Evolutionary conservation across 2,797 vertebrate species (phyloP).

Genomic region (Dallia pectoralis): DNA sequence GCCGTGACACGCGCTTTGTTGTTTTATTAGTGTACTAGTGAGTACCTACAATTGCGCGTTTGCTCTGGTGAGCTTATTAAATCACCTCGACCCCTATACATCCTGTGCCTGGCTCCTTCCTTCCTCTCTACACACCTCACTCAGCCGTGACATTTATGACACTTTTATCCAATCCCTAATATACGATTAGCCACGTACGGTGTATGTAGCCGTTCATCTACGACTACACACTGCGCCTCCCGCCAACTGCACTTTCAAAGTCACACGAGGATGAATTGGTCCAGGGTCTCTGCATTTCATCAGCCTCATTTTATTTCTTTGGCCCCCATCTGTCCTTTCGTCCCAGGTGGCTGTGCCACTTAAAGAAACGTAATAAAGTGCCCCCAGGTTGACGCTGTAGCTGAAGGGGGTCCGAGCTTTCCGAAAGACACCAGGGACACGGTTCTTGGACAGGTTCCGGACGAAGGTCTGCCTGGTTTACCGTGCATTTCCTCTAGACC

Average conservation of each 20-base stretch:
- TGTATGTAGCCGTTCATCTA: too few relatives aligned
- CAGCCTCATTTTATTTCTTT: conserved; percentile 19
- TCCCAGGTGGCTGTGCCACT: conserved; percentile 8
- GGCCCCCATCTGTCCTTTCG: conserved; percentile 2
- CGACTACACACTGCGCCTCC: too few relatives aligned
- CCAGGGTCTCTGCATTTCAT: neutral
- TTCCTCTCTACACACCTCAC: too few relatives aligned
- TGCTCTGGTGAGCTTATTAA: too few relatives aligned
- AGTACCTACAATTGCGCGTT: too few relatives aligned
- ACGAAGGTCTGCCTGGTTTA: conserved; percentile 38
- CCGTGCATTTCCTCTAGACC: conserved; percentile 33
- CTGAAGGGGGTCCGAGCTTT: conserved; percentile 22
- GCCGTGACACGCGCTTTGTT: too few relatives aligned
- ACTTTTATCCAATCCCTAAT: too few relatives aligned
- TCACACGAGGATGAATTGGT: neutral
- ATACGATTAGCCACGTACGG: too few relatives aligned
- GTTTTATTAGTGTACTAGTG: too few relatives aligned
- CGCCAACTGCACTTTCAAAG: neutral
- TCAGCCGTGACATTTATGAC: too few relatives aligned
- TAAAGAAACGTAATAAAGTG: conserved; percentile 12
- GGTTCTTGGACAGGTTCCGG: conserved; percentile 36
- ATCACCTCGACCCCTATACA: too few relatives aligned
- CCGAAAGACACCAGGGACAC: conserved; percentile 39
- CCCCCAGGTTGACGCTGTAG: conserved; percentile 15
- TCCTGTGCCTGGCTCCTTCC: too few relatives aligned